Base-by-base conservation (phyloP, 2,797 vertebrate species). In the Tadarida brasiliensis region DNA sequence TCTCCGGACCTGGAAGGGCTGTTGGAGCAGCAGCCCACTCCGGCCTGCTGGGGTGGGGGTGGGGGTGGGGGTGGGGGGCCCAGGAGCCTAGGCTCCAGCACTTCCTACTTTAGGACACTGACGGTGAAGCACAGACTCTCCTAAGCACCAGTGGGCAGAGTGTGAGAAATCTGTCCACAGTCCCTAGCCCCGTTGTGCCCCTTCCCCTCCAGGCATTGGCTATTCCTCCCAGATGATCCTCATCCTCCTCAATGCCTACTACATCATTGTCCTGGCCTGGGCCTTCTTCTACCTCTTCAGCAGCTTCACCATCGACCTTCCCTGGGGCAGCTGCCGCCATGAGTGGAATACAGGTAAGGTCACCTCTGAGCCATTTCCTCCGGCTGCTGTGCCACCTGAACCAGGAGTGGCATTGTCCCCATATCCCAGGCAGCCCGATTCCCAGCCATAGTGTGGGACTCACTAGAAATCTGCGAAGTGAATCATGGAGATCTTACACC, bases 221-320 rank as follows among this genome's bases (percentile, higher is more conserved):
- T 99, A 99, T 5, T 99, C 99, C 94, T 99, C 99, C 3, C 99
- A 99, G 98, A 99, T 99, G 96, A 99, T 99, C 3, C 99, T 99
- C 20, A 30, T 98, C 2, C 98, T 99, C 77, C 98, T 99, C 33
- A 99, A 99, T 97, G 97, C 99, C 97, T 99, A 99, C 98, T 99
- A 99, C 97, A 99, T 99, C 87, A 39, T 99, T 2, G 99, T 99
- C 92, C 98, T 99, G 96, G 99, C 99, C 96, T 99, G 99, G 99
- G 99, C 99, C 80, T 98, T 99, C 97, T 99, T 99, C 98, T 99
- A 99, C 98, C 99, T 99, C 97, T 99, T 98, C 95, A 98, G 99
- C 98, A 99, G 99, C 0, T 99, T 99, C 98, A 99, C 99, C 71
- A 98, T 98, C 11, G 98, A 99, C 97, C 98, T 99, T 30, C 99